Evolutionary conservation across 1,140 invertebrate species (phyloP).

Genomic region (Drosophila micromelanica): DNA sequence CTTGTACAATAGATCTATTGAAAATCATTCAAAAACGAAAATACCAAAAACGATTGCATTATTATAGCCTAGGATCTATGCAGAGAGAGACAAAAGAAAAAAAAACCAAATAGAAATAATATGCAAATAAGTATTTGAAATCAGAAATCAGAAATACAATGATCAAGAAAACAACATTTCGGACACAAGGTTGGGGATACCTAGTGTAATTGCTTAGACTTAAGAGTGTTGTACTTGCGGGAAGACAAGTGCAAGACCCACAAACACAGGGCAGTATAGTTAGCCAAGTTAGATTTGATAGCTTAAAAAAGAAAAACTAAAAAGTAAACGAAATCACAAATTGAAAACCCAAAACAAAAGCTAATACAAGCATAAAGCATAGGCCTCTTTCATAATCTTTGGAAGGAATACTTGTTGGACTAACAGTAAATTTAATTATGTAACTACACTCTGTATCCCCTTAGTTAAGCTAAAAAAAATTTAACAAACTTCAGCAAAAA

Average conservation of each 20-base stretch:
- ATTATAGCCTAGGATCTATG: constrained; percentile 39
- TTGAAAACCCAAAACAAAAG: not conserved
- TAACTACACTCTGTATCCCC: constrained; percentile 84
- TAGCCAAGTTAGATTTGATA: constrained; percentile 22
- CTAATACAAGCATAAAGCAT: constrained; percentile 14
- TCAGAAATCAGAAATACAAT: constrained; percentile 20
- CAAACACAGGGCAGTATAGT: constrained; percentile 33
- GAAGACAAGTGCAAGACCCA: constrained; percentile 69
- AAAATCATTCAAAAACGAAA: constrained; percentile 50
- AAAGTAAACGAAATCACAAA: constrained; percentile 6
- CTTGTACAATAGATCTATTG: constrained; percentile 83
- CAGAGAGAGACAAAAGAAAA: constrained; percentile 55
- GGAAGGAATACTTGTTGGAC: constrained; percentile 39
- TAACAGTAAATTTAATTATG: constrained; percentile 62
- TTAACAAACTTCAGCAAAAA: constrained; percentile 25
- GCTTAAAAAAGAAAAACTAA: not conserved
- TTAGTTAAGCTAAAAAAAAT: constrained; percentile 75
- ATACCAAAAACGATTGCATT: constrained; percentile 9
- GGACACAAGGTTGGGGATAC: constrained; percentile 83
- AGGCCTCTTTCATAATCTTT: constrained; percentile 35
- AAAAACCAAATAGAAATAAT: constrained; percentile 1
- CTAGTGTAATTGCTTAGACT: constrained; percentile 84
- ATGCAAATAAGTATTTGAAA: constrained; percentile 26
- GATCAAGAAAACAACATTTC: constrained; percentile 39
- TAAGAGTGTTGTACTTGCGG: constrained; percentile 66